Evolutionary conservation across 1,140 invertebrate genomes (phyloP).

Genomic region (Temnothorax longispinosus): DNA sequence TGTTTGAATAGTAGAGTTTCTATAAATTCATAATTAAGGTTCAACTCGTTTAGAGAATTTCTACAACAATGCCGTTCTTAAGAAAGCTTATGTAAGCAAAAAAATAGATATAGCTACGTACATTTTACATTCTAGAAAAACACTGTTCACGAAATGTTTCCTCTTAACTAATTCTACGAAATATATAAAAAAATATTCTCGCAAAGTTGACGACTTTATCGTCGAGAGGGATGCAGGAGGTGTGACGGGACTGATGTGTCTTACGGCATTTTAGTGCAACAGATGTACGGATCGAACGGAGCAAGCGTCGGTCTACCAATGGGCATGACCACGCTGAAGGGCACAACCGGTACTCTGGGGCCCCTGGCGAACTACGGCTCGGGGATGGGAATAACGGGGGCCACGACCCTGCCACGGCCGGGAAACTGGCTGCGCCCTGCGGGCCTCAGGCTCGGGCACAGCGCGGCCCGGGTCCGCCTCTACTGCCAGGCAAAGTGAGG

Average conservation of each 20-base stretch:
- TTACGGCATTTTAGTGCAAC: conserved; percentile 89
- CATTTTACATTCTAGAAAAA: neutral
- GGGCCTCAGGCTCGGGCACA: conserved; percentile 93
- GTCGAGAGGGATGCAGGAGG: conserved; percentile 73
- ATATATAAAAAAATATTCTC: neutral
- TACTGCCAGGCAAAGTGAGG: conserved; percentile 91
- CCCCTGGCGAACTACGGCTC: conserved; percentile 79
- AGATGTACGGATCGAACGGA: conserved; percentile 93
- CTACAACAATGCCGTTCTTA: neutral
- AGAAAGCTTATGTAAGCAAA: neutral
- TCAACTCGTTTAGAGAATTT: neutral
- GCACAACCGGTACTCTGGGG: conserved; percentile 84
- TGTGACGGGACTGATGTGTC: conserved; percentile 82
- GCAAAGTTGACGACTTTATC: conserved; percentile 20
- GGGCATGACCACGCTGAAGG: conserved; percentile 86
- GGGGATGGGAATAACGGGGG: conserved; percentile 83
- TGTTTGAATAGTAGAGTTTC: too few relatives aligned
- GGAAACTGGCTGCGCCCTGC: conserved; percentile 97
- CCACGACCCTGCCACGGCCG: conserved; percentile 89
- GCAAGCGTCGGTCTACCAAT: conserved; percentile 89
- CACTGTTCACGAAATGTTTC: neutral
- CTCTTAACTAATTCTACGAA: neutral
- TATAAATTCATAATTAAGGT: neutral
- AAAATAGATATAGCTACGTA: neutral
- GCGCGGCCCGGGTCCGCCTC: conserved; percentile 90